Percentiles rank a stretch among this genome's conserved stretches.
These are phyloP conservation scores for Scotopteryx bipunctaria DNA, from an alignment of 2,888 invertebrate species.

Conservation along the genomic window DNA sequence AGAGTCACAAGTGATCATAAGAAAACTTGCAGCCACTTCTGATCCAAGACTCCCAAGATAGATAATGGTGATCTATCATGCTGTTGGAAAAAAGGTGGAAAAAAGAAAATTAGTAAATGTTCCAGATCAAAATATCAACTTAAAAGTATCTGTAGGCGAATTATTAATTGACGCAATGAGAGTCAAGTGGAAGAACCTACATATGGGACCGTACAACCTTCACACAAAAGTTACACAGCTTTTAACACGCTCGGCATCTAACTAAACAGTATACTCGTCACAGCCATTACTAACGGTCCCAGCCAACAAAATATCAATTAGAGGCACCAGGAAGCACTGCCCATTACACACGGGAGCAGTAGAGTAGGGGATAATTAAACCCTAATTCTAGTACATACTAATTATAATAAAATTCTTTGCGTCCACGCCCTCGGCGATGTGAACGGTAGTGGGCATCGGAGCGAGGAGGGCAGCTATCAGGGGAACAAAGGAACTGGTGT, in stretches of 20 bases:
- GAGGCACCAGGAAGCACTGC: slow-evolving; percentile 30
- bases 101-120: too few relatives aligned
- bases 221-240: background rate
- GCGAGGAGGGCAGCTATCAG: slow-evolving; percentile 21
- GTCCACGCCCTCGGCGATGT: slow-evolving; percentile 3
- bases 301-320: slow-evolving; percentile 33
- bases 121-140: background rate
- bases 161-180: too few relatives aligned
- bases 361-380: slow-evolving; percentile 18
- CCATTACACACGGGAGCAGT: slow-evolving; percentile 18
- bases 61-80: too few relatives aligned
- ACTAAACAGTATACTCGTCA: slow-evolving; percentile 1
- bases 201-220: background rate
- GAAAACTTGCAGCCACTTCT: too few relatives aligned
- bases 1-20: too few relatives aligned
- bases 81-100: too few relatives aligned
- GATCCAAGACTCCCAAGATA: too few relatives aligned
- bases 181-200: too few relatives aligned
- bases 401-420: background rate
- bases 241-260: slow-evolving; percentile 4
- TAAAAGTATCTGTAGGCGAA: too few relatives aligned
- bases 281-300: slow-evolving; percentile 6
- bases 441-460: slow-evolving; percentile 14
- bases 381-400: slow-evolving; percentile 6
- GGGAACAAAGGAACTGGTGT: slow-evolving; percentile 22